Conservation (phyloP, 2,888 invertebrate species). For the Siphlonurus alternatus region DNA sequence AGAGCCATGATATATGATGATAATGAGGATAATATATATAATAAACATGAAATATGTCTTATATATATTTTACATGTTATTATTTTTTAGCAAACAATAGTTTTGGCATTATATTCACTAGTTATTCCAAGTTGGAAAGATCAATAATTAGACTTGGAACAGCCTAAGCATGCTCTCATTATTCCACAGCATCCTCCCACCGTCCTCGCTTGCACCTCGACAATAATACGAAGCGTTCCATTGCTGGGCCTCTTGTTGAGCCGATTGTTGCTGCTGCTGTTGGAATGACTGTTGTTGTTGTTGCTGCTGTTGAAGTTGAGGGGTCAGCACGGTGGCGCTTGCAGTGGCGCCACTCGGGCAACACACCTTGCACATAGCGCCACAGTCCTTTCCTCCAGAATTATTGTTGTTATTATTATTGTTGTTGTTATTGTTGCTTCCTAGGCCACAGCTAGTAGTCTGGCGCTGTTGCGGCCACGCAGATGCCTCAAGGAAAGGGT, state of each 20-base stretch:
- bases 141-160: slow-evolving; percentile 12
- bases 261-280: slow-evolving; percentile 11
- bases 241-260: background rate
- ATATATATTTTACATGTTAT: too few species aligned
- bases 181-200: slow-evolving; percentile 17
- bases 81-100: background rate
- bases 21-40: too few species aligned
- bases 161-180: slow-evolving; percentile 18
- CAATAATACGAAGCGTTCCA: slow-evolving; percentile 7
- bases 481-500: slow-evolving; percentile 12
- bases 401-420: slow-evolving; percentile 20
- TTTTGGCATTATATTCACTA: background rate
- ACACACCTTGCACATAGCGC: slow-evolving; percentile 15
- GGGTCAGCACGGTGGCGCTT: slow-evolving; percentile 26
- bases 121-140: background rate
- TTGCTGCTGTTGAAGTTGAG: slow-evolving; percentile 20
- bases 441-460: slow-evolving; percentile 20
- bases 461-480: slow-evolving; percentile 15
- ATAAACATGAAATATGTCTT: too few species aligned
- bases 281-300: slow-evolving; percentile 21
- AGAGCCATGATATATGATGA: background rate
- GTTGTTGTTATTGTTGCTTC: slow-evolving; percentile 22
- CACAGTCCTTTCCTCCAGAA: slow-evolving; percentile 22
- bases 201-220: slow-evolving; percentile 12
- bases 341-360: slow-evolving; percentile 18